Evolutionary conservation across 2,797 vertebrate species (phyloP).

Genomic region (Coregonus suidteri): DNA sequence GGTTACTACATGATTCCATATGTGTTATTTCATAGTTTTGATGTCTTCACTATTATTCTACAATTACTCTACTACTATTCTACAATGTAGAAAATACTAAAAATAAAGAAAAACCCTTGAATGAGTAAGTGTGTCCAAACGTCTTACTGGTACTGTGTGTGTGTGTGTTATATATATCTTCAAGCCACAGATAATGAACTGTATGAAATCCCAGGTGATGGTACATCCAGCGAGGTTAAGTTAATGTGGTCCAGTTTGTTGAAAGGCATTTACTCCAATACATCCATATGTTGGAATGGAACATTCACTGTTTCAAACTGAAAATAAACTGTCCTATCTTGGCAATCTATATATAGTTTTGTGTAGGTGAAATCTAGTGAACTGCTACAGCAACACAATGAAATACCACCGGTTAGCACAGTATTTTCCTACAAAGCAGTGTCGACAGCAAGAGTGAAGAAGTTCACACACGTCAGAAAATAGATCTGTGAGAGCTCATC

Average conservation of each 20-base stretch:
- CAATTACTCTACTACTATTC: too few species aligned
- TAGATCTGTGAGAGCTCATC: not conserved
- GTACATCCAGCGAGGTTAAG: constrained; percentile 28
- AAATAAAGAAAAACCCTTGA: too few species aligned
- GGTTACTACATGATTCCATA: too few species aligned
- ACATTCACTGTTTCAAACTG: constrained; percentile 33
- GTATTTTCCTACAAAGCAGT: not conserved
- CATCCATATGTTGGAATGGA: constrained; percentile 57
- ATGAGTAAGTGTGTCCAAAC: too few species aligned
- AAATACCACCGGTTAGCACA: not conserved
- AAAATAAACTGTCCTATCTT: constrained; percentile 38
- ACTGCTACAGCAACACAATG: not conserved
- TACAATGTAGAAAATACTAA: too few species aligned
- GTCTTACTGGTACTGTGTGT: too few species aligned
- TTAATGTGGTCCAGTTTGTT: constrained; percentile 48
- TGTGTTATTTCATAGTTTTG: too few species aligned
- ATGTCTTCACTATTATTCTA: too few species aligned
- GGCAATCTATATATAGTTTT: too few species aligned
- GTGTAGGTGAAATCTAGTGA: not conserved
- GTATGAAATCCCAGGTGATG: constrained; percentile 25
- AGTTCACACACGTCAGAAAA: not conserved
- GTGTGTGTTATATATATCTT: not conserved
- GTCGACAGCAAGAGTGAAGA: constrained; percentile 1
- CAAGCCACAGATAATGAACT: constrained; percentile 37
- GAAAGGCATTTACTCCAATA: constrained; percentile 63